A percentile compares a stretch with the other conserved stretches of the same genome.
Evolutionary conservation across 2,888 invertebrate genomes (phyloP).

Genomic region (Melanotus villosus): DNA sequence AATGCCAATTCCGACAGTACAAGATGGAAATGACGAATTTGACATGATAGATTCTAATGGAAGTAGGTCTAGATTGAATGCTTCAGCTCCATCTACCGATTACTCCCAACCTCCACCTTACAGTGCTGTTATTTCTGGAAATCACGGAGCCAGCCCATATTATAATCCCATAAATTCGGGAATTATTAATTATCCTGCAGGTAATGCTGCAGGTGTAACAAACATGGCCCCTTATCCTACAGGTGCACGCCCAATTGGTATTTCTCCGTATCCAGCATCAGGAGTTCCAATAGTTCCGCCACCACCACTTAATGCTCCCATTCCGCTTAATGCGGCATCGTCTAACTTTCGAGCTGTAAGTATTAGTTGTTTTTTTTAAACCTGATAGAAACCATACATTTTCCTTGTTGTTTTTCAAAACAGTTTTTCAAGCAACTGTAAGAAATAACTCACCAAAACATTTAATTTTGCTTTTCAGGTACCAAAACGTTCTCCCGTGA

Average conservation of each 20-base stretch:
- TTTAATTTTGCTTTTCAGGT: no score
- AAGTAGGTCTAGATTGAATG: not conserved
- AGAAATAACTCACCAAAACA: no score
- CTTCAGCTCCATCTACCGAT: no score
- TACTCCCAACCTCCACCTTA: not conserved
- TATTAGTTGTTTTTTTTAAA: no score
- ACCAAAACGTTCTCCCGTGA: no score
- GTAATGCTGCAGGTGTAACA: no score
- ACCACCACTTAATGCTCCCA: constrained; percentile 17
- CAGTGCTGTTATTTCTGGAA: not conserved
- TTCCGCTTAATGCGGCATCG: constrained; percentile 21
- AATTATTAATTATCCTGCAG: not conserved
- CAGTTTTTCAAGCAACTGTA: no score
- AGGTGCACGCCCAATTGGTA: not conserved
- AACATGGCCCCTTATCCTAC: not conserved
- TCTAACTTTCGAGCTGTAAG: constrained; percentile 26
- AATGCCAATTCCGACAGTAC: not conserved
- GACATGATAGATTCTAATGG: not conserved
- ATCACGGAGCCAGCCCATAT: not conserved
- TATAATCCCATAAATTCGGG: no score
- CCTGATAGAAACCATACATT: no score
- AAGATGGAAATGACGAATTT: constrained; percentile 9
- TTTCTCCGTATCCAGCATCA: not conserved
- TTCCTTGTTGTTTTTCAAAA: no score
- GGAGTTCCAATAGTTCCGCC: not conserved